These are phyloP conservation scores for Sorex fumeus DNA, from an alignment of 2,113 vertebrate species.

Conservation along the genomic window DNA sequence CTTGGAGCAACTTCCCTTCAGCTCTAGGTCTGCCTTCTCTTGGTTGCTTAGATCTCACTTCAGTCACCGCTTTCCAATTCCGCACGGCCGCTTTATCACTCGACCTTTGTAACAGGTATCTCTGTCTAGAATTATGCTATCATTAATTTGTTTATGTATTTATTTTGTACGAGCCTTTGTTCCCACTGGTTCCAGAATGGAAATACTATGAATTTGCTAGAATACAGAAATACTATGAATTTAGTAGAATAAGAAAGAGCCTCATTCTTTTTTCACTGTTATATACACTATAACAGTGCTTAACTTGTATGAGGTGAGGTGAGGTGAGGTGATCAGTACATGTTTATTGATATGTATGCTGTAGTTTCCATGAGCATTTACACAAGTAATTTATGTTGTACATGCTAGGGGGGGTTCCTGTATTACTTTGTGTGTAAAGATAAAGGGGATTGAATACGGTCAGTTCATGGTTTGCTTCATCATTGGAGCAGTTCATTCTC, in stretches of 20 bases:
- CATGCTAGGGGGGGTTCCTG: not conserved
- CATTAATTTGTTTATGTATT: conserved; percentile 17
- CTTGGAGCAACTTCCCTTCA: not conserved
- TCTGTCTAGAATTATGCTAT: not conserved
- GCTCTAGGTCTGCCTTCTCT: not conserved
- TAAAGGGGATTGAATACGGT: not conserved
- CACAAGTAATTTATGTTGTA: not conserved
- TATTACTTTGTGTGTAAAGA: not conserved
- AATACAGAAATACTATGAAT: too few species aligned
- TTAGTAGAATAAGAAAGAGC: not conserved
- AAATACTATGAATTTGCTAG: not conserved
- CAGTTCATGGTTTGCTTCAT: not conserved
- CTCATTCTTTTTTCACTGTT: not conserved
- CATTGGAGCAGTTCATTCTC: conserved; percentile 27
- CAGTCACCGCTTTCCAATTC: not conserved
- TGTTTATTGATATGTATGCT: not conserved
- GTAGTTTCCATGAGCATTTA: not conserved
- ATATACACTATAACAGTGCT: not conserved
- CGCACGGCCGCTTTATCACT: not conserved
- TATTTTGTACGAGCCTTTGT: conserved; percentile 17
- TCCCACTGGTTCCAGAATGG: not conserved
- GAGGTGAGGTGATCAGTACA: not conserved
- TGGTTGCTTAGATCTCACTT: not conserved
- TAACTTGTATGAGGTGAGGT: not conserved
- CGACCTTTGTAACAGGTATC: not conserved